These are phyloP conservation scores for Philereme vetulata DNA, from an alignment of 2,888 invertebrate genomes.

Conservation along the genomic window DNA sequence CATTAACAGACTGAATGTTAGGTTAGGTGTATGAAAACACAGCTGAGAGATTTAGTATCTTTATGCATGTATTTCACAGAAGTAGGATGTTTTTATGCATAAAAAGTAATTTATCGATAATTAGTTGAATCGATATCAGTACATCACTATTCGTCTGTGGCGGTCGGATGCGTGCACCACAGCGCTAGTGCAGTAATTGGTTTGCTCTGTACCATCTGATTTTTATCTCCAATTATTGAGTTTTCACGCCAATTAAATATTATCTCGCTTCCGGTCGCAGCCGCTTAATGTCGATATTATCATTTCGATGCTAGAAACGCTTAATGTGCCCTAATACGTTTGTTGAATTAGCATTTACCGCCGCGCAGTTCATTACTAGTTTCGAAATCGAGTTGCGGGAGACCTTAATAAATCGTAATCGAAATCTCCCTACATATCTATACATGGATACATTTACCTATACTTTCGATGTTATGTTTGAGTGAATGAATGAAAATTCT, in stretches of 20 bases:
- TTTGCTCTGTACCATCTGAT: conserved; percentile 69
- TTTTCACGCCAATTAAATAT: conserved; percentile 82
- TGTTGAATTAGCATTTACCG: conserved; percentile 21
- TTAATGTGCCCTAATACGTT: conserved; percentile 40
- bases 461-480: no score
- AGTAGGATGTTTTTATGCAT: background rate
- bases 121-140: conserved; percentile 2
- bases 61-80: no score
- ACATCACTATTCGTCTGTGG: conserved; percentile 54
- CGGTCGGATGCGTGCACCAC: conserved; percentile 67
- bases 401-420: background rate
- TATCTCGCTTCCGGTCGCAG: conserved; percentile 77
- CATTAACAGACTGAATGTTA: no score
- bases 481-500: no score
- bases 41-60: no score
- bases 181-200: conserved; percentile 74
- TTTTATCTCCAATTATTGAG: conserved; percentile 82
- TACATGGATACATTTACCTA: no score
- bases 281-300: conserved; percentile 61
- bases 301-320: conserved; percentile 51
- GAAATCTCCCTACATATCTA: no score
- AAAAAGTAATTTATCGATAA: conserved; percentile 3
- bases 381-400: background rate
- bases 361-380: background rate
- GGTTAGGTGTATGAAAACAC: no score